These are phyloP conservation scores for Nowickia ferox DNA, from an alignment of 2,888 invertebrate species.

Conservation along the genomic window DNA sequence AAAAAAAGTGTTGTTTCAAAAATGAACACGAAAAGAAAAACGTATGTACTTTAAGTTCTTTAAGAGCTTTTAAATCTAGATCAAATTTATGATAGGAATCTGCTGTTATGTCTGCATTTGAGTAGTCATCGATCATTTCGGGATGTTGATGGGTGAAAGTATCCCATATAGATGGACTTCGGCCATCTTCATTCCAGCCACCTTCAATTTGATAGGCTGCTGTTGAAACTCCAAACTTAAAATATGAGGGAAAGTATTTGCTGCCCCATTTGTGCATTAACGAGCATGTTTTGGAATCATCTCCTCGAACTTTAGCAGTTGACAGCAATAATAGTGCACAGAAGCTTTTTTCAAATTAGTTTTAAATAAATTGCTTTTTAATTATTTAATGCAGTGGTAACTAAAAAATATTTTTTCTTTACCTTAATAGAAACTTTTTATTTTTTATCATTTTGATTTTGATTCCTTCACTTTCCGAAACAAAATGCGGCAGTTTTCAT, in stretches of 20 bases:
- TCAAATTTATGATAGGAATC: constrained; percentile 86
- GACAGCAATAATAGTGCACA: background rate
- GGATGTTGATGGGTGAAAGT: constrained; percentile 80
- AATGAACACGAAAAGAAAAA: background rate
- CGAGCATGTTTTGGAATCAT: constrained; percentile 53
- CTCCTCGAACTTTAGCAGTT: background rate
- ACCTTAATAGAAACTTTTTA: constrained; percentile 18
- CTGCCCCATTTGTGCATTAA: constrained; percentile 67
- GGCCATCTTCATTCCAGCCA: constrained; percentile 81
- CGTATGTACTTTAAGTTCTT: constrained; percentile 79
- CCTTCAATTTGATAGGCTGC: constrained; percentile 79
- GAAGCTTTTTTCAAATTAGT: constrained; percentile 15
- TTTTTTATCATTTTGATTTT: background rate
- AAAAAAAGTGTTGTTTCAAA: background rate
- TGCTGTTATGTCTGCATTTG: constrained; percentile 85
- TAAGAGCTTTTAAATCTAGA: constrained; percentile 85
- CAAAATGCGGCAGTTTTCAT: constrained; percentile 20
- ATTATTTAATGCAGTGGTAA: background rate
- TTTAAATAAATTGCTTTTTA: background rate
- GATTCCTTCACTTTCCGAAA: background rate
- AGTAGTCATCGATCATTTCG: constrained; percentile 82
- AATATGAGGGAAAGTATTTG: constrained; percentile 75
- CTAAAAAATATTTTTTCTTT: background rate
- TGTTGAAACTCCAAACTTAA: constrained; percentile 77
- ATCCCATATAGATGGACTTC: constrained; percentile 85